Conservation (phyloP, 2,797 vertebrate species). For the Siniperca obscura region DNA sequence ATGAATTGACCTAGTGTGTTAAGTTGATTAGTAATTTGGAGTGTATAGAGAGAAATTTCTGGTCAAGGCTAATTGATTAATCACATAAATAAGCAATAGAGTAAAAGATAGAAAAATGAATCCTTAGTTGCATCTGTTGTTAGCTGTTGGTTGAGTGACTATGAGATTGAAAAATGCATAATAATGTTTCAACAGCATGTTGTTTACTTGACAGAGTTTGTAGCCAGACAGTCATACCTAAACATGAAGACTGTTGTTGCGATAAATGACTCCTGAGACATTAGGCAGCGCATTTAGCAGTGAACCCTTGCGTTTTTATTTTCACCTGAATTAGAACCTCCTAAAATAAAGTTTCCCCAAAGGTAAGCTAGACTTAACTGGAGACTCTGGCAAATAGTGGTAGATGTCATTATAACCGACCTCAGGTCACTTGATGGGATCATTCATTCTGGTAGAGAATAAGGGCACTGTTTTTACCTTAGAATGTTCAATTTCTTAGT, state of each 20-base stretch:
- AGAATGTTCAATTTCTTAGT: not conserved
- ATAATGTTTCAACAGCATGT: not conserved
- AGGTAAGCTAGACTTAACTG: not conserved
- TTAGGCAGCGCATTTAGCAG: not conserved
- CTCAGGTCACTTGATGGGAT: conserved; percentile 15
- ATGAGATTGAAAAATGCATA: not conserved
- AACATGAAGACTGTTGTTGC: not conserved
- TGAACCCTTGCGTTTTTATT: not conserved
- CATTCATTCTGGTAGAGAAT: not conserved
- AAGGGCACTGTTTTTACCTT: not conserved
- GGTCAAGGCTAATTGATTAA: not conserved
- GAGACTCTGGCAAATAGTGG: not conserved
- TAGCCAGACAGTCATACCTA: not conserved
- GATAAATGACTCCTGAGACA: not conserved
- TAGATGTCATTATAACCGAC: not conserved
- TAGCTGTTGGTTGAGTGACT: not conserved
- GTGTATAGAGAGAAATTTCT: not conserved
- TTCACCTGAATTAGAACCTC: not conserved
- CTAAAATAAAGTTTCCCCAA: not conserved
- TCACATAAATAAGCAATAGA: not conserved
- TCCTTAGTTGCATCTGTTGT: not conserved
- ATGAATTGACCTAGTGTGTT: not conserved
- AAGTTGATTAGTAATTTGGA: not conserved
- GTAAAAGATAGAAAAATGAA: not conserved
- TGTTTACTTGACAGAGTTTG: not conserved